phyloP scores from a whole-genome alignment of 2,888 invertebrate genomes.

The Cheilosia pagana region DNA sequence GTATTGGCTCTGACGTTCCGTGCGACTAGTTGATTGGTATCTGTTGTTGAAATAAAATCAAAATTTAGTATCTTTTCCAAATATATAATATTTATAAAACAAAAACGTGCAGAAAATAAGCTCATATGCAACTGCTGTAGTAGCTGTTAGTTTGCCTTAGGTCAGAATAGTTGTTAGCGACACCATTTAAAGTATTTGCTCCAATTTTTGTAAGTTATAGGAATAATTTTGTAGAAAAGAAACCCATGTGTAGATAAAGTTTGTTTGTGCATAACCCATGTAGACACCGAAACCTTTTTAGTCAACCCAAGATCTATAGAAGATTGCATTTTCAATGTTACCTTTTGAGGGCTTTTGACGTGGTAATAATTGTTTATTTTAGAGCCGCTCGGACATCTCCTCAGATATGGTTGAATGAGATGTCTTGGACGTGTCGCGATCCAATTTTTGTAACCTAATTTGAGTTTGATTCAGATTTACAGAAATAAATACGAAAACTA shows the following conservation, averaged over 20 bases:
- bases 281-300: conserved; percentile 36
- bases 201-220: not conserved
- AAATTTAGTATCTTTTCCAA: not conserved
- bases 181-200: conserved; percentile 23
- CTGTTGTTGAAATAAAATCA: conserved; percentile 74
- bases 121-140: conserved; percentile 32
- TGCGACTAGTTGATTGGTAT: conserved; percentile 79
- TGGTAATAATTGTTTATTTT: conserved; percentile 57
- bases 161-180: conserved; percentile 21
- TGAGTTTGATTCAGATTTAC: conserved; percentile 45
- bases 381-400: conserved; percentile 68
- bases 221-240: conserved; percentile 2
- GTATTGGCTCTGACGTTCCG: conserved; percentile 82
- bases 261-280: conserved; percentile 25
- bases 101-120: conserved; percentile 32
- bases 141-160: conserved; percentile 46
- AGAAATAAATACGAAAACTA: conserved; percentile 63
- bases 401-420: conserved; percentile 78
- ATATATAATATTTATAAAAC: too few relatives aligned
- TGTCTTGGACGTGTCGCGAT: conserved; percentile 77
- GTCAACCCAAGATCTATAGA: conserved; percentile 36
- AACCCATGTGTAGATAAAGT: conserved; percentile 17
- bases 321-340: conserved; percentile 1
- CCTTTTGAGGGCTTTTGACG: conserved; percentile 31
- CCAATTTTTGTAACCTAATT: conserved; percentile 76